These are phyloP conservation scores for Otis tarda DNA, from an alignment of 2,113 vertebrate genomes.

Conservation along the genomic window DNA sequence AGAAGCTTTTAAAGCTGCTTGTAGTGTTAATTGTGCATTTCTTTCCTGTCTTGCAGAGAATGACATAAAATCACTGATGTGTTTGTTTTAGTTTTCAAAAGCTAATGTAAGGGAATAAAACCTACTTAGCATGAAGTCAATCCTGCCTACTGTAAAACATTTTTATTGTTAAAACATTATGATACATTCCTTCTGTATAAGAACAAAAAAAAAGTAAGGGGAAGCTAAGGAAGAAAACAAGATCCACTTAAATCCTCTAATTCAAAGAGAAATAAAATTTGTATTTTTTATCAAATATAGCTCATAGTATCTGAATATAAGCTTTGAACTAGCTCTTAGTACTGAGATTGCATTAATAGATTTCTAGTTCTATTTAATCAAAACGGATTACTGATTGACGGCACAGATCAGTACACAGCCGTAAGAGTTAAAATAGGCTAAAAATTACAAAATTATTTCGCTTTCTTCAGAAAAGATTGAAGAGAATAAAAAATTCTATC, in stretches of 20 bases:
- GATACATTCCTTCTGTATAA: constrained; percentile 12
- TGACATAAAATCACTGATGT: constrained; percentile 74
- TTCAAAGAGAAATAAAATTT: not conserved
- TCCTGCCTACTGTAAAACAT: constrained; percentile 17
- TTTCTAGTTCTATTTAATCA: not conserved
- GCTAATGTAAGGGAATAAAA: constrained; percentile 74
- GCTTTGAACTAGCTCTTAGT: not conserved
- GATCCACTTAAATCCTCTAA: not conserved
- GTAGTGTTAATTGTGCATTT: constrained; percentile 64
- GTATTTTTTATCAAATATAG: not conserved
- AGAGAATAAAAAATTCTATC: not conserved
- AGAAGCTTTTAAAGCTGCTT: constrained; percentile 58
- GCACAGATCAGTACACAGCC: not conserved
- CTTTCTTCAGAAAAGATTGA: not conserved
- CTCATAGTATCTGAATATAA: not conserved
- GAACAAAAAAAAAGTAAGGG: not conserved
- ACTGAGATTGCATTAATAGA: not conserved
- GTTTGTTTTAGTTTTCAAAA: constrained; percentile 73
- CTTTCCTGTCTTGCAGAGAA: constrained; percentile 64
- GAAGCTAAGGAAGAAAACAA: not conserved
- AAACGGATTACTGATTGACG: not conserved
- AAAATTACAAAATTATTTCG: not conserved
- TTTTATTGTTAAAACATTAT: constrained; percentile 50
- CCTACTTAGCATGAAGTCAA: constrained; percentile 68
- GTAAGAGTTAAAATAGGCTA: not conserved